Percentiles rank a stretch among this genome's conserved stretches.
These are phyloP conservation scores for Cosmia trapezina DNA, from an alignment of 2,888 invertebrate genomes.

Conservation along the genomic window DNA sequence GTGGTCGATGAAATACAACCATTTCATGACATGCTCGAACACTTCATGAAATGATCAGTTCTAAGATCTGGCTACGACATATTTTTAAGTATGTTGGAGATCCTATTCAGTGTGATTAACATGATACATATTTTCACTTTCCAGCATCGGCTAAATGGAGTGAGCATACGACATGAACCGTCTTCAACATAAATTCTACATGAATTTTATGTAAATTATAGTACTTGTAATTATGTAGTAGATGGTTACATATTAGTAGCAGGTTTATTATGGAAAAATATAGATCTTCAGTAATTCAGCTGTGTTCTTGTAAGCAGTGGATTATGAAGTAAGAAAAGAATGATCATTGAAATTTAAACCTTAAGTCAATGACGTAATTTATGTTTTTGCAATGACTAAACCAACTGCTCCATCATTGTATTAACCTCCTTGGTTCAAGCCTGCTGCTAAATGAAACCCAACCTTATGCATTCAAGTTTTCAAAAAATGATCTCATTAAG, in stretches of 20 bases:
- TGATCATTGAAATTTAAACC: neutral
- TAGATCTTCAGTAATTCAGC: neutral
- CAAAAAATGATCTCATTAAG: constrained; percentile 45
- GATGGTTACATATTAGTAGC: constrained; percentile 29
- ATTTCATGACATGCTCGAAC: no score
- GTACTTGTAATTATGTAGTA: constrained; percentile 9
- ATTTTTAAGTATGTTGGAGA: neutral
- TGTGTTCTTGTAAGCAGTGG: neutral
- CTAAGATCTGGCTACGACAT: no score
- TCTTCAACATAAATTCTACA: constrained; percentile 1
- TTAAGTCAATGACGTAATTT: neutral
- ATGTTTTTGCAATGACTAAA: neutral
- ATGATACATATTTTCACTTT: constrained; percentile 5
- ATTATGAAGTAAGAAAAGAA: neutral
- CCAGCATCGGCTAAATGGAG: constrained; percentile 54
- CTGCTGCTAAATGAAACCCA: constrained; percentile 28
- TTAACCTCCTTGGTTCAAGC: neutral
- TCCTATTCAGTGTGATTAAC: neutral
- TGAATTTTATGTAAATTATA: constrained; percentile 8
- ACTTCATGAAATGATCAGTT: no score
- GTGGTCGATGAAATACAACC: no score
- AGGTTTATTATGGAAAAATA: neutral
- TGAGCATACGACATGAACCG: constrained; percentile 1
- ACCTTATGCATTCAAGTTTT: neutral
- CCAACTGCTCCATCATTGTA: neutral